Base-by-base conservation (phyloP, 2,888 invertebrate genomes). In the Fragum fragum region DNA sequence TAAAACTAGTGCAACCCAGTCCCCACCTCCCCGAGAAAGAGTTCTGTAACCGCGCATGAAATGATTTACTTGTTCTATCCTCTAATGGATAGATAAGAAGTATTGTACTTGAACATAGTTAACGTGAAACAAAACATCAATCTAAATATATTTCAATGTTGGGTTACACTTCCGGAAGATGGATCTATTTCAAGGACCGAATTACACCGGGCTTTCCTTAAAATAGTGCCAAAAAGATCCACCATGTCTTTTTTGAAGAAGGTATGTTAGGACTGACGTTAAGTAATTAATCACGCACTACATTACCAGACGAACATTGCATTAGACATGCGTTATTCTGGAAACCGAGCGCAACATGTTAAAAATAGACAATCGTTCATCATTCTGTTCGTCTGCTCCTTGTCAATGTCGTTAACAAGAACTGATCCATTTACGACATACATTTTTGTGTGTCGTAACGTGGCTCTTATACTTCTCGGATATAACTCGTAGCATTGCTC, bases 311-410 rank as follows among this genome's bases (percentile, higher is more conserved):
- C 66, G 66, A 36, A 66, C 18, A 66, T 39, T 66, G 66, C 66
- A 66, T 39, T 39, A 66, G 66, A 66, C 42, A 66, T 42, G 66
- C 42, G n/a, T 42, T 63, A 42, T 42, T 39, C 29, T 42, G 42
- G 66, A 23, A 66, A 42, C 66, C 18, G 66, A 66, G 42, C 66
- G 66, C 21, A 66, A 42, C 39, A 21, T 39, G 66, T 42, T 66
- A 66, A 66, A 66, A 42, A 66, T 66, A 66, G 66, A 66, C 66
- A 42, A 28, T 18, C 63, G 63, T 63, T 63, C 63, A 66, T 66
- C 66, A 66, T 66, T 42, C 66, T 26, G 66, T 66, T 26, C 66
- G 66, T 66, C 66, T 66, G 66, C 42, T 66, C 32, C 42, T 1
- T 66, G 66, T 66, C 66, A 66, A 42, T 42, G 66, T 66, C 42